Conservation (phyloP, 2,888 invertebrate species). For the Deroplatys truncata region DNA sequence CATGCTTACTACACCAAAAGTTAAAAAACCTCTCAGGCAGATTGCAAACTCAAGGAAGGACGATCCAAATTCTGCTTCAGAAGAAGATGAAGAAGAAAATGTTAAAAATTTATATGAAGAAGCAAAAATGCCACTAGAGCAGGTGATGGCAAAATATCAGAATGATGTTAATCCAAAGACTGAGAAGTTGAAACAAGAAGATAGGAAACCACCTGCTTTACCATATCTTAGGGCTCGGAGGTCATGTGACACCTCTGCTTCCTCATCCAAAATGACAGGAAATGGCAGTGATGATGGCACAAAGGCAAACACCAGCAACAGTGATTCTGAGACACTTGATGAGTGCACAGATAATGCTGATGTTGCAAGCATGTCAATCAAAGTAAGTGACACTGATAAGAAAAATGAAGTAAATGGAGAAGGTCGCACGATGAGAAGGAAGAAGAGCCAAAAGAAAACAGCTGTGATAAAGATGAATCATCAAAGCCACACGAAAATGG, state of each 20-base stretch:
- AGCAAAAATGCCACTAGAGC: slow-evolving; percentile 83
- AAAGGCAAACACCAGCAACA: slow-evolving; percentile 18
- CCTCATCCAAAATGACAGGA: background rate
- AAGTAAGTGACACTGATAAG: background rate
- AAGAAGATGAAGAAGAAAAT: slow-evolving; percentile 68
- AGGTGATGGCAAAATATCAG: slow-evolving; percentile 78
- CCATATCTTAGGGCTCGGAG: slow-evolving; percentile 58
- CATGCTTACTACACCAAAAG: slow-evolving; percentile 69
- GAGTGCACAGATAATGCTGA: background rate
- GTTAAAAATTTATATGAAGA: slow-evolving; percentile 80
- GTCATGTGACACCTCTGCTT: slow-evolving; percentile 39
- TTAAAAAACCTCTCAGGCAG: slow-evolving; percentile 70
- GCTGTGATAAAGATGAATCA: background rate
- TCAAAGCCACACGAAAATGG: slow-evolving; percentile 21
- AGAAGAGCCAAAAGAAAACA: background rate
- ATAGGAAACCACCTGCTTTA: slow-evolving; percentile 49
- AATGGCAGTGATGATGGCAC: background rate
- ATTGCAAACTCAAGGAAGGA: slow-evolving; percentile 57
- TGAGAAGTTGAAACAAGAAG: slow-evolving; percentile 29
- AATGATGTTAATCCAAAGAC: slow-evolving; percentile 31
- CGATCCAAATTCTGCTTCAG: slow-evolving; percentile 42
- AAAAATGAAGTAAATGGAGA: slow-evolving; percentile 13
- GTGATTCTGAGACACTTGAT: too few relatives aligned
- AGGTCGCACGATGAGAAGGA: background rate
- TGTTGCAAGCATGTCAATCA: background rate